A percentile compares a stretch with the other conserved stretches of the same genome.
Conservation (phyloP, 1,140 invertebrate genomes). For the fruit fly (Drosophila melanogaster) region DNA sequence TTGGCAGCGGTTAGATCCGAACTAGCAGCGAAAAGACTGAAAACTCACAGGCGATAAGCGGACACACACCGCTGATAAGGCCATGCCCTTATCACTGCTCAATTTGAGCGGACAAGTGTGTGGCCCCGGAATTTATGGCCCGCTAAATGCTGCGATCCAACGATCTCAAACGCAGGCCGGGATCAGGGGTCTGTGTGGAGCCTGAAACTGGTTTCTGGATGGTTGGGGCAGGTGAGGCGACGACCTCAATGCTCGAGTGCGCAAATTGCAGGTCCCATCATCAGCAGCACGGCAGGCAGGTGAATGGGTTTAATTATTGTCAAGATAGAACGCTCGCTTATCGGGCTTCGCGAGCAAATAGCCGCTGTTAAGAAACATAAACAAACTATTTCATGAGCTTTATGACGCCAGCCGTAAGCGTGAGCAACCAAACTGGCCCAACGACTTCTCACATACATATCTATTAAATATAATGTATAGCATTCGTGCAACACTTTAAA, state of each 20-base stretch:
- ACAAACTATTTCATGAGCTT: constrained; percentile 60
- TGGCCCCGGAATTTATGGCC: constrained; percentile 31
- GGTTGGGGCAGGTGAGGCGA: constrained; percentile 45
- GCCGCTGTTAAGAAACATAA: constrained; percentile 69
- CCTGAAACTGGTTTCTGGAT: constrained; percentile 27
- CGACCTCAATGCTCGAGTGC: constrained; percentile 43
- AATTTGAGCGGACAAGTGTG: constrained; percentile 12
- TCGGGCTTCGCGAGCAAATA: constrained; percentile 54
- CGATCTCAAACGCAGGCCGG: constrained; percentile 14
- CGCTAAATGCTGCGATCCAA: constrained; percentile 8
- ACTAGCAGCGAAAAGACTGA: constrained; percentile 12
- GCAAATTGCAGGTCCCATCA: constrained; percentile 38
- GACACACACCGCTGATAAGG: constrained; percentile 34
- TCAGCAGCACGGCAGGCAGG: constrained; percentile 8
- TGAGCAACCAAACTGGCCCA: constrained; percentile 15
- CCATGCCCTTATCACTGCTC: constrained; percentile 19
- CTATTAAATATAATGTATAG: background rate
- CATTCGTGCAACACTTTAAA: constrained; percentile 2
- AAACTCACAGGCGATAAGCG: constrained; percentile 55
- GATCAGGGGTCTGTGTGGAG: constrained; percentile 23
- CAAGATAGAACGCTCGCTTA: constrained; percentile 64
- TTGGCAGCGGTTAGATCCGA: constrained; percentile 2
- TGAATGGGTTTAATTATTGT: constrained; percentile 42
- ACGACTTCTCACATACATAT: constrained; percentile 12
- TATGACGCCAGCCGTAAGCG: constrained; percentile 26